Percentiles rank a stretch among this genome's conserved stretches.
These are phyloP conservation scores for Bradypus variegatus DNA, from an alignment of 2,797 vertebrate genomes.

Conservation along the genomic window DNA sequence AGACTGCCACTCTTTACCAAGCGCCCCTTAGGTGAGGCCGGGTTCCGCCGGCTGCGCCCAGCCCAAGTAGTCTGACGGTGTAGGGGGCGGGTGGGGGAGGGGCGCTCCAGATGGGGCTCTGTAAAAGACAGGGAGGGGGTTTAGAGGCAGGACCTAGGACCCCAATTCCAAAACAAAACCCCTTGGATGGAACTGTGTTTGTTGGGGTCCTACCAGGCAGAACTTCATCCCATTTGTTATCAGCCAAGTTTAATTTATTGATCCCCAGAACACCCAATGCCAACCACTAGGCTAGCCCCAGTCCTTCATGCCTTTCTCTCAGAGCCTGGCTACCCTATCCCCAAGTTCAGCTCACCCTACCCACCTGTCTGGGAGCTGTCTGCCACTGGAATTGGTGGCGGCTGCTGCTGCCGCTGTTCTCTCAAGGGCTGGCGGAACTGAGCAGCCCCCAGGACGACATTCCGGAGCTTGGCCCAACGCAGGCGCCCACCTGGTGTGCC, in stretches of 20 bases:
- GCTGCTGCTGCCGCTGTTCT: conserved; percentile 68
- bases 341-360: neutral
- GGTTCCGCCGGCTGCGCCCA: conserved; percentile 80
- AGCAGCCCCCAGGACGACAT: conserved; percentile 88
- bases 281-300: neutral
- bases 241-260: neutral
- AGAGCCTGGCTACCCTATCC: neutral
- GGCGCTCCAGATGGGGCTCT: conserved; percentile 48
- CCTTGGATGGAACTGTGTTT: neutral
- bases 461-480: conserved; percentile 93
- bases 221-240: neutral
- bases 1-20: conserved; percentile 87
- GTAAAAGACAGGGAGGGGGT: neutral
- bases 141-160: neutral
- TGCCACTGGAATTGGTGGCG: conserved; percentile 20
- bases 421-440: conserved; percentile 89
- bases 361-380: conserved; percentile 53
- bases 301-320: neutral
- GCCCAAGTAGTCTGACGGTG: conserved; percentile 92
- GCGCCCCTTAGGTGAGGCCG: conserved; percentile 72
- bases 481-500: conserved; percentile 86
- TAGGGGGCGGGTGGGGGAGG: conserved; percentile 69
- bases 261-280: neutral
- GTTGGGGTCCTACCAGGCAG: neutral
- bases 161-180: neutral